Conservation (phyloP, 2,113 vertebrate species). For the Chloropsis hardwickii region DNA sequence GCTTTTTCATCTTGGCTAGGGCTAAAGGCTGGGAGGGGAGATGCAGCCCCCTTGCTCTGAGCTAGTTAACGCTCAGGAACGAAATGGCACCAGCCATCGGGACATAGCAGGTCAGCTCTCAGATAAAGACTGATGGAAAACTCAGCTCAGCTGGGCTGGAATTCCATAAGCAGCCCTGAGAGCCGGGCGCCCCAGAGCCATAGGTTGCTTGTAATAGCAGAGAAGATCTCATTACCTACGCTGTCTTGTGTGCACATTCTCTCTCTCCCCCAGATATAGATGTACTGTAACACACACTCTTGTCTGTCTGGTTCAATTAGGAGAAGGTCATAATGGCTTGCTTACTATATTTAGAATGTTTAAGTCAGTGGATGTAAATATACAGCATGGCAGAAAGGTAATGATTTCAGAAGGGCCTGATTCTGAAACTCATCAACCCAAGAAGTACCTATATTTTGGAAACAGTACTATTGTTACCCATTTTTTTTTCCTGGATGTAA, state of each 20-base stretch:
- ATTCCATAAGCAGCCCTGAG: neutral
- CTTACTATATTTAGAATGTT: slow-evolving; percentile 31
- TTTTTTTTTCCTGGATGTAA: neutral
- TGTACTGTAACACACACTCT: neutral
- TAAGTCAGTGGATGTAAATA: slow-evolving; percentile 21
- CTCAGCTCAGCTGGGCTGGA: neutral
- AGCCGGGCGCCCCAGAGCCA: neutral
- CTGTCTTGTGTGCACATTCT: slow-evolving; percentile 4
- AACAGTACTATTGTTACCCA: neutral
- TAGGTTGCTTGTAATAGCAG: slow-evolving; percentile 29
- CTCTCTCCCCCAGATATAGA: slow-evolving; percentile 22
- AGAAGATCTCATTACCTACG: slow-evolving; percentile 32
- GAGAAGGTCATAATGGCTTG: slow-evolving; percentile 25
- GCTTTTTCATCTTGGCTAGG: neutral
- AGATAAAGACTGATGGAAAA: neutral
- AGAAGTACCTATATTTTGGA: neutral
- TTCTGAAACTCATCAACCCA: neutral
- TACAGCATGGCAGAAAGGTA: neutral
- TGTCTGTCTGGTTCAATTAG: slow-evolving; percentile 22
- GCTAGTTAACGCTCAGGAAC: neutral
- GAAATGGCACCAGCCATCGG: neutral
- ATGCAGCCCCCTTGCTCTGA: neutral
- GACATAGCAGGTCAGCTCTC: neutral
- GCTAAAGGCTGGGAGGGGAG: neutral
- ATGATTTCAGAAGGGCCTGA: neutral